These are phyloP conservation scores for Fundulus diaphanus DNA, from an alignment of 2,797 vertebrate genomes.

Conservation along the genomic window DNA sequence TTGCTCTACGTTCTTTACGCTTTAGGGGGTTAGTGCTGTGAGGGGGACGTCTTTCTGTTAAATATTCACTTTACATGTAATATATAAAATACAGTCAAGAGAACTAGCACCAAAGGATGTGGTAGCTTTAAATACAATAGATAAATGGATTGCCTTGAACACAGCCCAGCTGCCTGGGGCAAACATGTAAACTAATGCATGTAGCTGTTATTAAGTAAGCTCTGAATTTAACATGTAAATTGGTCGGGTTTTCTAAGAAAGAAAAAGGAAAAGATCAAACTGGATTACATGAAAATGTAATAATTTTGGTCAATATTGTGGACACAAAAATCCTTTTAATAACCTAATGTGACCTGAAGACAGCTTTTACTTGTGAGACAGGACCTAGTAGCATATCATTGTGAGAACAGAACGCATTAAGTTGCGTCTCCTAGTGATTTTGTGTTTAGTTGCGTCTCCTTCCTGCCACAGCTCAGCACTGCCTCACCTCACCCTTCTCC, in stretches of 20 bases:
- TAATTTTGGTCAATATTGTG: constrained; percentile 5
- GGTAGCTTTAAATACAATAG: constrained; percentile 66
- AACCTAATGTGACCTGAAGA: neutral
- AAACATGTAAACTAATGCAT: constrained; percentile 71
- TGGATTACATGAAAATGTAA: constrained; percentile 20
- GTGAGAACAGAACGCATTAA: neutral
- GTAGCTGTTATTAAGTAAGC: constrained; percentile 71
- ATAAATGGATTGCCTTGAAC: constrained; percentile 63
- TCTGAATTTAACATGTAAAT: constrained; percentile 65
- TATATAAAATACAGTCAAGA: constrained; percentile 51
- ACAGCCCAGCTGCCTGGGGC: constrained; percentile 55
- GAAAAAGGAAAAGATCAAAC: constrained; percentile 33
- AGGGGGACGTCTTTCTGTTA: constrained; percentile 52
- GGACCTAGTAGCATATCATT: too few relatives aligned
- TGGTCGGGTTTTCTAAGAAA: constrained; percentile 53
- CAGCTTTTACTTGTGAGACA: neutral
- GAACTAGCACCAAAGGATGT: constrained; percentile 59
- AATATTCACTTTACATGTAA: constrained; percentile 58
- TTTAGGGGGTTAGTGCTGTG: constrained; percentile 15
- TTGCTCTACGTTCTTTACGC: constrained; percentile 44
- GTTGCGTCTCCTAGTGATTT: neutral
- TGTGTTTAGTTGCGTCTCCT: neutral
- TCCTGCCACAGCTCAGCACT: too few relatives aligned
- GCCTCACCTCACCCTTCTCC: too few relatives aligned
- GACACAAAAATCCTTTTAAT: neutral